phyloP scores from a whole-genome alignment of 2,113 vertebrate genomes.

The Oostethus manadensis region DNA sequence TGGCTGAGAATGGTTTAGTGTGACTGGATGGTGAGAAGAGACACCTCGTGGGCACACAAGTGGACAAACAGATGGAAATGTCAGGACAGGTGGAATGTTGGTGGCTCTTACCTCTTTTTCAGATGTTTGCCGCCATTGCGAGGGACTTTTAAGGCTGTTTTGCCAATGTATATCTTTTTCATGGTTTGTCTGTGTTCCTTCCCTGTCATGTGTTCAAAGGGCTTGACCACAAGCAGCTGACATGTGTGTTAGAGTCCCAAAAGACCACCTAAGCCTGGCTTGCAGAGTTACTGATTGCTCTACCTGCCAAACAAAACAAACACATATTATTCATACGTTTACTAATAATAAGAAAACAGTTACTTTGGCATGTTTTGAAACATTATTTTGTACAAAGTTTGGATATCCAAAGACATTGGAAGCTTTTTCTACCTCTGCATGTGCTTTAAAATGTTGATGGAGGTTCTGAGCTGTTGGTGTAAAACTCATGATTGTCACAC shows the following conservation, averaged over 20 bases:
- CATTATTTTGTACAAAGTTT: too few species aligned
- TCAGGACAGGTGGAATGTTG: conserved; percentile 39
- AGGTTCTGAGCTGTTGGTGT: too few species aligned
- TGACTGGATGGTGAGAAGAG: conserved; percentile 40
- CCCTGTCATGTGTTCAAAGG: conserved; percentile 67
- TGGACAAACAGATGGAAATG: conserved; percentile 48
- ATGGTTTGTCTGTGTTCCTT: conserved; percentile 73
- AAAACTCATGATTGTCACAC: too few species aligned
- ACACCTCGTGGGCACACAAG: conserved; percentile 50
- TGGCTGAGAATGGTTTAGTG: conserved; percentile 36
- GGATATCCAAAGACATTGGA: too few species aligned
- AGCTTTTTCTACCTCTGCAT: too few species aligned
- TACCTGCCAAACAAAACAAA: conserved; percentile 72
- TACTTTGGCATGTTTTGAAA: too few species aligned
- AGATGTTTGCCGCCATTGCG: conserved; percentile 75
- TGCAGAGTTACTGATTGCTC: conserved; percentile 44
- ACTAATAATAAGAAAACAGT: too few species aligned
- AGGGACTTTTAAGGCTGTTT: conserved; percentile 75
- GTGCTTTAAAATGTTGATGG: too few species aligned
- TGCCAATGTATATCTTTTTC: conserved; percentile 81
- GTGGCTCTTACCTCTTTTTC: conserved; percentile 75
- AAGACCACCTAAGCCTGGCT: conserved; percentile 52
- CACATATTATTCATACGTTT: conserved; percentile 32
- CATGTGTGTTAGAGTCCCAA: conserved; percentile 45
- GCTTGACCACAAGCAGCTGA: conserved; percentile 48